Evolutionary conservation across 2,113 vertebrate species (phyloP).

Genomic region (Nanorana parkeri): DNA sequence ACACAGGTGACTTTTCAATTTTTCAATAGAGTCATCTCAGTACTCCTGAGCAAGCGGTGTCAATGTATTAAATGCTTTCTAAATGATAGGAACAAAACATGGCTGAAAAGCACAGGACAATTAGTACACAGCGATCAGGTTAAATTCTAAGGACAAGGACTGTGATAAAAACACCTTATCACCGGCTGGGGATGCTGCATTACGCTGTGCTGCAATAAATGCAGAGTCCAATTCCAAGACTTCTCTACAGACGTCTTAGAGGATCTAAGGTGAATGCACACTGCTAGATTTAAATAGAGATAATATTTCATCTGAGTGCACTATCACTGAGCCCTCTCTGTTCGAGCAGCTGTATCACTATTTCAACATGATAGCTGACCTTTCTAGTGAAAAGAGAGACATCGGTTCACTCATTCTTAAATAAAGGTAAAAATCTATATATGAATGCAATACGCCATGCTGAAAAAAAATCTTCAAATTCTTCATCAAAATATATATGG

Average conservation of each 20-base stretch:
- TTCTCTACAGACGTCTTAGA: background rate
- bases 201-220: slow-evolving; percentile 1
- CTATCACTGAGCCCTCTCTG: background rate
- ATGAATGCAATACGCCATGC: slow-evolving; percentile 17
- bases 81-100: slow-evolving; percentile 46
- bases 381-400: slow-evolving; percentile 8
- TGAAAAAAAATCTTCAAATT: background rate
- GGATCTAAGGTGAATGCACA: background rate
- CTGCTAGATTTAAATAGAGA: background rate
- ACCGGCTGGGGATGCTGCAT: slow-evolving; percentile 3
- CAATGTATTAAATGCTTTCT: slow-evolving; percentile 48
- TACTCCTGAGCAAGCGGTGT: slow-evolving; percentile 62
- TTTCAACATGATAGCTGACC: slow-evolving; percentile 11
- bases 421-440: slow-evolving; percentile 23
- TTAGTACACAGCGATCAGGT: slow-evolving; percentile 18
- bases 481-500: too few species aligned
- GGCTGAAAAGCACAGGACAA: slow-evolving; percentile 49
- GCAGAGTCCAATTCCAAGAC: slow-evolving; percentile 2
- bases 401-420: slow-evolving; percentile 22
- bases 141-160: slow-evolving; percentile 20
- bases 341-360: slow-evolving; percentile 2
- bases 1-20: slow-evolving; percentile 64
- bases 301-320: slow-evolving; percentile 25
- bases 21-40: slow-evolving; percentile 66
- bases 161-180: slow-evolving; percentile 14